Base-by-base conservation (phyloP, 2,113 vertebrate species). In the Callopanchax toddi region DNA sequence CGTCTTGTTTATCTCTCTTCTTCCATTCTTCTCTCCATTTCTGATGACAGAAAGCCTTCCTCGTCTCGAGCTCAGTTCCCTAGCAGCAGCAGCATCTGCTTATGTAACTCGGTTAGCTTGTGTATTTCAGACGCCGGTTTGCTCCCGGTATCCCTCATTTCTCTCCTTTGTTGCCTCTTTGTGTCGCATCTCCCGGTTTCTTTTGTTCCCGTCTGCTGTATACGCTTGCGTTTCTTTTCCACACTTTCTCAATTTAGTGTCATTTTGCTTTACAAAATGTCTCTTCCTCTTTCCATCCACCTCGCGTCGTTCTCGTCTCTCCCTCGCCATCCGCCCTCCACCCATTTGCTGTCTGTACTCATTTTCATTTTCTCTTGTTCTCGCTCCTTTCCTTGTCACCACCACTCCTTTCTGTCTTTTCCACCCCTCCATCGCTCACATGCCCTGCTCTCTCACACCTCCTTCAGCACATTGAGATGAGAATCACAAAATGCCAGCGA, bases 71-170 rank as follows among this genome's bases (percentile, higher is more conserved):
- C 81, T 76, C 62, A 84, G 81, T 68, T 69, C 78, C 74, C 73
- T 26, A 51, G 72, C 74, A 82, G 87, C 82, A 82, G 80, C 83
- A 82, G 80, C 74, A 79, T 88, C 76, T 89, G 84, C 87, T 92
- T 91, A 92, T 90, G 86, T 90, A 92, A 93, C 87, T 83, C 78
- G 34, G 80, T 89, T 91, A 87, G 82, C 74, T 76, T 88, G 82
- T 88, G 85, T 84, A 78, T 87, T 81, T 88, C 78, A 81, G 85
- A 86, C 79, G 89, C 74, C 70, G 73, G 40, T 64, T 72, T 74
- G 52, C 80, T 79, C 77, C 66, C 55, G 58, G 60, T 87, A 71
- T 79, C 67, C 68, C 71, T 79, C 42, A n/a, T 83, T 76, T 79
- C 49, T 76, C 45, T 44, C 23, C 67, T 78, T 67, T 75, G 57